phyloP scores from a whole-genome alignment of 2,888 invertebrate genomes.

The Pyrrhosoma nymphula region DNA sequence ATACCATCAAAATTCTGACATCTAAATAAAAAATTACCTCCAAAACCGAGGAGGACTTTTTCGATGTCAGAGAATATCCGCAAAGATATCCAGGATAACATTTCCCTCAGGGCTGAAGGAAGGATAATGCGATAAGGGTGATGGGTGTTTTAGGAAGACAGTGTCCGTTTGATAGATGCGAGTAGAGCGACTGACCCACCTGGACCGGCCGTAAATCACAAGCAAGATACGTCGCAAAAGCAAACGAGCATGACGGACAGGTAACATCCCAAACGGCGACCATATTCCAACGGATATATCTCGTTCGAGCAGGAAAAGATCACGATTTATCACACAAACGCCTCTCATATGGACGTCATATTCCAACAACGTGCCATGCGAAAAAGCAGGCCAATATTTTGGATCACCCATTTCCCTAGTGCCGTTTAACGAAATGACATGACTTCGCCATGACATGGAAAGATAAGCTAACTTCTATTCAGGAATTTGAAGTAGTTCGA shows the following conservation, averaged over 20 bases:
- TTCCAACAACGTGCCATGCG: background rate
- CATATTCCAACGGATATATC: background rate
- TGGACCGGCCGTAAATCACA: background rate
- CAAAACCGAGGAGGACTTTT: background rate
- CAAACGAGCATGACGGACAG: conserved; percentile 26
- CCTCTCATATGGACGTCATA: background rate
- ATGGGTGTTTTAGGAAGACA: background rate
- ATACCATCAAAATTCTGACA: background rate
- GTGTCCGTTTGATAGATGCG: background rate
- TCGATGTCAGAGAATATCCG: background rate
- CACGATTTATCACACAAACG: background rate
- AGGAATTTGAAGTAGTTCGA: too few species aligned
- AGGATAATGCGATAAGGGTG: background rate
- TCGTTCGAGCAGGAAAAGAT: background rate
- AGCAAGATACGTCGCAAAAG: background rate
- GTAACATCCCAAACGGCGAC: background rate
- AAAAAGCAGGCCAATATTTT: background rate
- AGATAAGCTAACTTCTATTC: too few species aligned
- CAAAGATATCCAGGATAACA: background rate
- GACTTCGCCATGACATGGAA: too few species aligned
- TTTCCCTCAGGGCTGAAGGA: background rate
- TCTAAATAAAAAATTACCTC: background rate
- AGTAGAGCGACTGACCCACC: background rate
- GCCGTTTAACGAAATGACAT: background rate
- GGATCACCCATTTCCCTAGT: background rate